A percentile compares a stretch with the other conserved stretches of the same genome.
These are phyloP conservation scores for Boleophthalmus pectinirostris DNA, from an alignment of 2,113 vertebrate species.

Conservation along the genomic window DNA sequence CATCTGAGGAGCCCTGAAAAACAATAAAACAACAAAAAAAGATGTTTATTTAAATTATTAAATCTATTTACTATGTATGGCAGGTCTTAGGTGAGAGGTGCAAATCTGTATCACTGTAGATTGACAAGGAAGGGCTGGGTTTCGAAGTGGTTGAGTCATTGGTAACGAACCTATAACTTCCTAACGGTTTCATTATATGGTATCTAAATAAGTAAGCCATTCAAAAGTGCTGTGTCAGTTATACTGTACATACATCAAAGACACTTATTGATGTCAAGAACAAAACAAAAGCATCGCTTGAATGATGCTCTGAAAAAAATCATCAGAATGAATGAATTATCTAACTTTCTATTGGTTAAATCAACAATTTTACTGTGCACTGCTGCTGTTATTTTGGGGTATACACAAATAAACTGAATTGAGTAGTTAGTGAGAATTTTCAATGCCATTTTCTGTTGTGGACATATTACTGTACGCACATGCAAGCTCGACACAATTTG, in stretches of 20 bases:
- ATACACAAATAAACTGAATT: too few relatives aligned
- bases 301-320: neutral
- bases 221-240: conserved; percentile 57
- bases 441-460: neutral
- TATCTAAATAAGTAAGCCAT: conserved; percentile 64
- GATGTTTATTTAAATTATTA: conserved; percentile 1
- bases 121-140: conserved; percentile 42
- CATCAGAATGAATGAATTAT: neutral
- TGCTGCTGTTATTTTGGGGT: too few relatives aligned
- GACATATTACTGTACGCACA: conserved; percentile 38
- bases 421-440: neutral
- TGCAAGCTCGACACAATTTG: conserved; percentile 10
- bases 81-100: neutral
- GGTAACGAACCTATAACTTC: conserved; percentile 65
- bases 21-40: conserved; percentile 14
- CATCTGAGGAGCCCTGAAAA: conserved; percentile 88
- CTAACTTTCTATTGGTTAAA: too few relatives aligned
- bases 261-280: neutral
- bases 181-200: conserved; percentile 40
- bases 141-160: conserved; percentile 54
- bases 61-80: neutral
- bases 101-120: conserved; percentile 25
- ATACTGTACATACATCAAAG: neutral
- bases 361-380: too few relatives aligned
- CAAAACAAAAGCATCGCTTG: neutral